phyloP scores from a whole-genome alignment of 53 echinoderm and acorn worm genomes.

The Apostichopus leukothele region DNA sequence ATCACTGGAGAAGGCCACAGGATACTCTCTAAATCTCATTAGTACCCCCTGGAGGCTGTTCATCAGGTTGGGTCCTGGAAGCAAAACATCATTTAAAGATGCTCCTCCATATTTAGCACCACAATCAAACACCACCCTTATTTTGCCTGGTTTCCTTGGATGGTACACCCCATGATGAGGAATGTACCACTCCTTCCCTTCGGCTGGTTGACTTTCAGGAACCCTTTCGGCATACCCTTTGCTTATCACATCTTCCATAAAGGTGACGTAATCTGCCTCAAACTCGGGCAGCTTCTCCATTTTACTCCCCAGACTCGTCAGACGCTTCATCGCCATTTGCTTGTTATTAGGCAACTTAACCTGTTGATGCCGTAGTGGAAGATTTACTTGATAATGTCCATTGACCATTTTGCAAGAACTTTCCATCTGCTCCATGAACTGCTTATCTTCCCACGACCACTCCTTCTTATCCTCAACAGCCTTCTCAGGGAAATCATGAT shows the following conservation, averaged over 20 bases:
- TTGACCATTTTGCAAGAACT: slow-evolving; percentile 35
- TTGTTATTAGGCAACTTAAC: slow-evolving; percentile 48
- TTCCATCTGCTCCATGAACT: slow-evolving; percentile 53
- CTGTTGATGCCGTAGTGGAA: slow-evolving; percentile 52
- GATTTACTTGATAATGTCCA: slow-evolving; percentile 57
- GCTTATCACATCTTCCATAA: slow-evolving; percentile 52
- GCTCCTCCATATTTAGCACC: too few relatives aligned
- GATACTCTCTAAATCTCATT: too few relatives aligned
- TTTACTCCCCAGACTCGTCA: slow-evolving; percentile 32
- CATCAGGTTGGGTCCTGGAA: too few relatives aligned
- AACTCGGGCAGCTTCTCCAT: slow-evolving; percentile 48
- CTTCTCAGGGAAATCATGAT: slow-evolving; percentile 58
- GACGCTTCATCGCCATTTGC: slow-evolving; percentile 33
- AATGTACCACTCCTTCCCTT: too few relatives aligned
- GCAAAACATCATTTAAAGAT: too few relatives aligned
- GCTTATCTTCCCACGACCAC: slow-evolving; percentile 57
- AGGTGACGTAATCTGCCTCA: slow-evolving; percentile 45
- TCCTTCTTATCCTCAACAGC: slow-evolving; percentile 58
- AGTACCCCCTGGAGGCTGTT: too few relatives aligned
- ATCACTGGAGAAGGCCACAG: too few relatives aligned
- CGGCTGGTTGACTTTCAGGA: slow-evolving; percentile 28
- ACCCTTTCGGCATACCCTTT: slow-evolving; percentile 63
- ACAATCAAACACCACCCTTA: too few relatives aligned
- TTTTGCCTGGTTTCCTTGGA: too few relatives aligned
- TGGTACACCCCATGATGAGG: too few relatives aligned